phyloP scores from a whole-genome alignment of 2,888 invertebrate genomes.

The Drosophila meridiana region DNA sequence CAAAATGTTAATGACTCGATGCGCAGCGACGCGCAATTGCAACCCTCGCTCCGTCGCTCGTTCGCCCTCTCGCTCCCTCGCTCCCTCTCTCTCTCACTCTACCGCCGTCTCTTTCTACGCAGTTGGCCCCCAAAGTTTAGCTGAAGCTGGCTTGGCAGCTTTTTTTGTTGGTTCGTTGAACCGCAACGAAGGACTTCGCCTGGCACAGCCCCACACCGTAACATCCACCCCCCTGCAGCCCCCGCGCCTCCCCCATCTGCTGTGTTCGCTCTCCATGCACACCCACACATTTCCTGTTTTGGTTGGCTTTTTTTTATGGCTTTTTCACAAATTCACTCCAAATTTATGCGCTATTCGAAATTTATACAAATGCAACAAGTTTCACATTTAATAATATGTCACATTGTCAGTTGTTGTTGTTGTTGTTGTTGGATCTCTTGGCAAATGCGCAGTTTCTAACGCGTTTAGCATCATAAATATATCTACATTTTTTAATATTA shows the following conservation, averaged over 20 bases:
- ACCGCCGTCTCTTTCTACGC: slow-evolving; percentile 10
- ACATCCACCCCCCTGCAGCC: neutral
- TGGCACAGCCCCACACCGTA: slow-evolving; percentile 24
- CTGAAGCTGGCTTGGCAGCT: slow-evolving; percentile 48
- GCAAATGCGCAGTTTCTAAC: slow-evolving; percentile 65
- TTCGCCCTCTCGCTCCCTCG: slow-evolving; percentile 16
- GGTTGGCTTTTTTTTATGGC: slow-evolving; percentile 25
- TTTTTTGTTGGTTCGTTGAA: slow-evolving; percentile 53
- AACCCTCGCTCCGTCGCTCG: slow-evolving; percentile 36
- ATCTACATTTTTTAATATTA: slow-evolving; percentile 7
- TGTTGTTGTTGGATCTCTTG: slow-evolving; percentile 6
- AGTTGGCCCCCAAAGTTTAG: slow-evolving; percentile 50
- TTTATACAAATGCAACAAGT: slow-evolving; percentile 63
- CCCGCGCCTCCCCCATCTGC: neutral
- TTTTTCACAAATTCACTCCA: slow-evolving; percentile 33
- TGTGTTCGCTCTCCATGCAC: slow-evolving; percentile 1
- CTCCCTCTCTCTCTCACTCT: neutral
- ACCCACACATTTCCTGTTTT: slow-evolving; percentile 59
- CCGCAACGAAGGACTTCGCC: slow-evolving; percentile 45
- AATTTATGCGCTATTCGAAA: slow-evolving; percentile 59
- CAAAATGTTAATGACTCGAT: slow-evolving; percentile 60
- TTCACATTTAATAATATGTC: slow-evolving; percentile 46
- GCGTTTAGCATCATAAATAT: slow-evolving; percentile 46
- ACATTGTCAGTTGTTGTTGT: neutral
- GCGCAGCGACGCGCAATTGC: slow-evolving; percentile 43